phyloP scores from a whole-genome alignment of 1,140 invertebrate species.

The Hylaeus anthracinus region DNA sequence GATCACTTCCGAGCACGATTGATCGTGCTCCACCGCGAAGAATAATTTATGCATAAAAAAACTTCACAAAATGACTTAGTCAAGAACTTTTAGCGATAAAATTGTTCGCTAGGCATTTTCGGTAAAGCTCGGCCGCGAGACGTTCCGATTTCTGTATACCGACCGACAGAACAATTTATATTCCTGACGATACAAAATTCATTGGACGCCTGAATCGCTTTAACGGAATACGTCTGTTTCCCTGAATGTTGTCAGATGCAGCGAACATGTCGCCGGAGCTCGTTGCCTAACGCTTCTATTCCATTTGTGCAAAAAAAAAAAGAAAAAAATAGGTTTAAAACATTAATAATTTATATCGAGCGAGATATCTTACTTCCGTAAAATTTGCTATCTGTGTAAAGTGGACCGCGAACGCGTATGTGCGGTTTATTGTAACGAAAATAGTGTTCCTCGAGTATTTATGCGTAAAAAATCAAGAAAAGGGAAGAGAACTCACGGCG shows the following conservation, averaged over 20 bases:
- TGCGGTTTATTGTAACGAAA: not conserved
- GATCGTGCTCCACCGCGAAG: slow-evolving; percentile 56
- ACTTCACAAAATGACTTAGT: slow-evolving; percentile 75
- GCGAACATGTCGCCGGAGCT: slow-evolving; percentile 37
- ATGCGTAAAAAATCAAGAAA: not conserved
- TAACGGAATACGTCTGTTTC: slow-evolving; percentile 5
- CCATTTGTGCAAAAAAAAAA: slow-evolving; percentile 64
- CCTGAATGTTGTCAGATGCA: not conserved
- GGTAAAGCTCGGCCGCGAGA: slow-evolving; percentile 16
- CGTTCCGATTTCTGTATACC: not conserved
- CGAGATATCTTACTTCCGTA: slow-evolving; percentile 69
- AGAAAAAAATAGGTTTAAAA: slow-evolving; percentile 75
- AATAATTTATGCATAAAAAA: slow-evolving; percentile 78
- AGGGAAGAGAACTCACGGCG: not conserved
- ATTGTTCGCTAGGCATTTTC: slow-evolving; percentile 73
- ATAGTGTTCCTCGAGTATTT: not conserved
- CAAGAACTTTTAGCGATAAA: slow-evolving; percentile 77
- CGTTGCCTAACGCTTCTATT: slow-evolving; percentile 69
- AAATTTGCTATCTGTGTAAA: slow-evolving; percentile 55
- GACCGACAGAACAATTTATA: not conserved
- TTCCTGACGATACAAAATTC: not conserved
- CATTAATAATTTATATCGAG: slow-evolving; percentile 75
- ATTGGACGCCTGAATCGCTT: slow-evolving; percentile 40
- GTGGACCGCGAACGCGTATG: not conserved
- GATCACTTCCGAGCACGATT: slow-evolving; percentile 59